Evolutionary conservation across 2,113 vertebrate species (phyloP).

Genomic region (Nestor notabilis): DNA sequence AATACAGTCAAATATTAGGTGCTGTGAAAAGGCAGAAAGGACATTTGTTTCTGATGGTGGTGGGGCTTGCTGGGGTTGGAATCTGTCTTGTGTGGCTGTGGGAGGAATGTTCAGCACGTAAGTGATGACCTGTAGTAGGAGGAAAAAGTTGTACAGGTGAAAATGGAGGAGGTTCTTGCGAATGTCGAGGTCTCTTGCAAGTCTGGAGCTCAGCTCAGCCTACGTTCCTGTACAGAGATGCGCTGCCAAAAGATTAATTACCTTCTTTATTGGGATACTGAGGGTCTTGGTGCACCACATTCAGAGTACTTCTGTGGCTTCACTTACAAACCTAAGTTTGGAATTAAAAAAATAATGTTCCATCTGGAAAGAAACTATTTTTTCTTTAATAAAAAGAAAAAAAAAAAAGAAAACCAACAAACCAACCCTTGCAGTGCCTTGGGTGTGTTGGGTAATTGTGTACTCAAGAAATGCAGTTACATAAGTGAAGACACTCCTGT

Average conservation of each 20-base stretch:
- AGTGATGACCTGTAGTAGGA: neutral
- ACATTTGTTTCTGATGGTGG: neutral
- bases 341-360: neutral
- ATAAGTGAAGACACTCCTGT: slow-evolving; percentile 55
- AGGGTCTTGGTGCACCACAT: neutral
- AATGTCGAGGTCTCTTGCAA: neutral
- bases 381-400: neutral
- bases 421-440: neutral
- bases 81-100: neutral
- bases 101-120: neutral
- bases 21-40: neutral
- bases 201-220: slow-evolving; percentile 28
- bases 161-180: slow-evolving; percentile 47
- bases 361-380: neutral
- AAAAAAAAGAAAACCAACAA: neutral
- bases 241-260: neutral
- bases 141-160: neutral
- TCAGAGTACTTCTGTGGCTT: neutral
- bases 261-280: neutral
- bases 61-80: neutral
- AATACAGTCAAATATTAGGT: neutral
- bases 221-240: neutral
- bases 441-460: slow-evolving; percentile 48
- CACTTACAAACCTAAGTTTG: neutral
- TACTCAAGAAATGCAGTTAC: slow-evolving; percentile 49